Evolutionary conservation across 2,888 invertebrate genomes (phyloP).

Genomic region (Caenorhabditis wallacei): DNA sequence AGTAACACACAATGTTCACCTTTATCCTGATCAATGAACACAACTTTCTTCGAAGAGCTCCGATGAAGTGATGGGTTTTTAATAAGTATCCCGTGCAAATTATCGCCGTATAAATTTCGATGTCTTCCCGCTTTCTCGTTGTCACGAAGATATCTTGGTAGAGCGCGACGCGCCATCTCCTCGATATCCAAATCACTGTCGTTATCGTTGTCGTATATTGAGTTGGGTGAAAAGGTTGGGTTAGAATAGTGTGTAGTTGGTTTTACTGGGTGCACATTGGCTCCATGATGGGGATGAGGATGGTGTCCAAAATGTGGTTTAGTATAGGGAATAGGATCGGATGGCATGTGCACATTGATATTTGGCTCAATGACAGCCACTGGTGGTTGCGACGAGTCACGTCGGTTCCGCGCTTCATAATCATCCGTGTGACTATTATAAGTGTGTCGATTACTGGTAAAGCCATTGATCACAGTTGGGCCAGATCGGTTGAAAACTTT

Average conservation of each 20-base stretch:
- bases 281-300: slow-evolving; percentile 6
- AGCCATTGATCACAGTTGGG: slow-evolving; percentile 70
- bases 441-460: slow-evolving; percentile 63
- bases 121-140: slow-evolving; percentile 41
- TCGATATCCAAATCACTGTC: slow-evolving; percentile 68
- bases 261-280: slow-evolving; percentile 41
- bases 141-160: slow-evolving; percentile 60
- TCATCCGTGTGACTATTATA: slow-evolving; percentile 65
- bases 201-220: slow-evolving; percentile 64
- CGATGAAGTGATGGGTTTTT: slow-evolving; percentile 66
- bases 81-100: slow-evolving; percentile 64
- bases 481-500: slow-evolving; percentile 62
- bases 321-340: slow-evolving; percentile 57
- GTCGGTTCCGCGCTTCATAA: slow-evolving; percentile 51
- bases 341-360: slow-evolving; percentile 61
- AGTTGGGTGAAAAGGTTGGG: slow-evolving; percentile 51
- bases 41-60: slow-evolving; percentile 65
- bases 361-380: slow-evolving; percentile 68
- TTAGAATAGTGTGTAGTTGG: slow-evolving; percentile 42
- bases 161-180: slow-evolving; percentile 56
- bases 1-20: slow-evolving; percentile 44
- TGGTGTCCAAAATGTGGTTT: slow-evolving; percentile 57
- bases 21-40: slow-evolving; percentile 65
- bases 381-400: slow-evolving; percentile 65
- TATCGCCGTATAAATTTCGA: slow-evolving; percentile 53